Evolutionary conservation across 2,888 invertebrate genomes (phyloP).

Genomic region (Chymomyza fuscimana): DNA sequence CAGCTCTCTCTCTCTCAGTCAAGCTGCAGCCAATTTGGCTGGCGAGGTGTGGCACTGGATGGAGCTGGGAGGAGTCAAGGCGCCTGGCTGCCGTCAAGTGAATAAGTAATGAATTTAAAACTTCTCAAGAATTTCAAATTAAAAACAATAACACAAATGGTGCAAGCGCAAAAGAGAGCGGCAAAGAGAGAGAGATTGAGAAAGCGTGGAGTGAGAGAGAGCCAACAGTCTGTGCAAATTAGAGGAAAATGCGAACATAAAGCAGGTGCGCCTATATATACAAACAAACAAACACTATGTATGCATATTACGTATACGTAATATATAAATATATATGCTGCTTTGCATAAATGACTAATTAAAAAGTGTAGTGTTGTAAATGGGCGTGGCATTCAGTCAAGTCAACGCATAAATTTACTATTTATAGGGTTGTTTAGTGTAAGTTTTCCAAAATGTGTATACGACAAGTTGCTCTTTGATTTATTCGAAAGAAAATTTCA

Average conservation of each 20-base stretch:
- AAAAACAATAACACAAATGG: conserved; percentile 74
- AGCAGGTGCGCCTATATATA: conserved; percentile 50
- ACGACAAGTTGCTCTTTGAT: too few relatives aligned
- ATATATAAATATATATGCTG: background rate
- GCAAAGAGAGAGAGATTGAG: conserved; percentile 15
- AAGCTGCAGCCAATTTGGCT: conserved; percentile 20
- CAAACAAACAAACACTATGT: background rate
- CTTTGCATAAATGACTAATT: conserved; percentile 54
- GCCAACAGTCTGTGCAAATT: conserved; percentile 60
- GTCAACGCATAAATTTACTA: background rate
- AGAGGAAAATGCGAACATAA: conserved; percentile 51
- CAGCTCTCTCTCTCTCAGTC: background rate
- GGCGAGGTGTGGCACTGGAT: conserved; percentile 7
- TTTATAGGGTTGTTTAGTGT: background rate
- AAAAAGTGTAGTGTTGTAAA: conserved; percentile 55
- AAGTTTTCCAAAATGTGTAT: background rate
- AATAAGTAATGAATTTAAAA: conserved; percentile 77
- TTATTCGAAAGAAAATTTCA: too few relatives aligned
- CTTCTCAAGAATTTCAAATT: conserved; percentile 76
- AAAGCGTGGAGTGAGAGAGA: conserved; percentile 18
- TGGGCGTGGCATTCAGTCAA: conserved; percentile 64
- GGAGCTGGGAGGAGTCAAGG: background rate
- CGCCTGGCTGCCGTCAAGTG: conserved; percentile 67
- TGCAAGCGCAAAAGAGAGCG: conserved; percentile 26
- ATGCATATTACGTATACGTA: background rate